Evolutionary conservation across 2,113 vertebrate genomes (phyloP), one percentile per base, ranked within the genome.

Genomic region (Carassius auratus): DNA sequence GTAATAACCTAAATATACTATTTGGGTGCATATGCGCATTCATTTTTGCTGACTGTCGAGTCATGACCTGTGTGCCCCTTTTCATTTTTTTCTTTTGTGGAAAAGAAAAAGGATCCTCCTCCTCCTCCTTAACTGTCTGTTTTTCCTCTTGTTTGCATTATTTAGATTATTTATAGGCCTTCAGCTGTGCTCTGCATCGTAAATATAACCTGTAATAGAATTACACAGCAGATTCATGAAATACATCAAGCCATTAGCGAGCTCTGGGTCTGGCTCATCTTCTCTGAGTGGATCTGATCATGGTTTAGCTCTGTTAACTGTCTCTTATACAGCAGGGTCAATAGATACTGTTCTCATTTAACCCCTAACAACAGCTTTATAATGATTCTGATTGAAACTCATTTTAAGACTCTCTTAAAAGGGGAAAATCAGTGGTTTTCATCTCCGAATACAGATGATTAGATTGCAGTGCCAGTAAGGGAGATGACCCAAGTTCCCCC

Each of bases 81-180:
- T 33, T 15, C 14, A 1, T 0, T 62, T 26, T 30, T 62, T 45
- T 45, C 13, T 52, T 19, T 5, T 36, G n/a, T 62, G n/a, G 4
- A 69, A 45, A 61, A 76, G 19, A 84, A n/a, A 66, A 50, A n/a
- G 52, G 17, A n/a, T 42, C 19, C 8, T 73, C 61, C 23, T 79
- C 52, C 23, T 79, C 52, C 23, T 73, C 8, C 9, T 61, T 50
- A 74, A 78, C 38, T 12, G 55, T 52, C 61, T 83, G 19, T 55
- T 59, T 52, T 74, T 73, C 59, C 36, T 76, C 42, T 80, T 19
- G 21, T 52, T 87, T 55, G 15, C 55, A 33, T 84, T 75, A 68
- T 81, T 85, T 79, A 1, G 74, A 78, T 83, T 88, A 86, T 89
- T 88, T 87, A 79, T 88, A 84, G 87, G 19, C 64, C 57, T 52